Evolutionary conservation across 2,113 vertebrate genomes (phyloP), one percentile per base, ranked within the genome.

Genomic region (Pelvicachromis taeniatus): DNA sequence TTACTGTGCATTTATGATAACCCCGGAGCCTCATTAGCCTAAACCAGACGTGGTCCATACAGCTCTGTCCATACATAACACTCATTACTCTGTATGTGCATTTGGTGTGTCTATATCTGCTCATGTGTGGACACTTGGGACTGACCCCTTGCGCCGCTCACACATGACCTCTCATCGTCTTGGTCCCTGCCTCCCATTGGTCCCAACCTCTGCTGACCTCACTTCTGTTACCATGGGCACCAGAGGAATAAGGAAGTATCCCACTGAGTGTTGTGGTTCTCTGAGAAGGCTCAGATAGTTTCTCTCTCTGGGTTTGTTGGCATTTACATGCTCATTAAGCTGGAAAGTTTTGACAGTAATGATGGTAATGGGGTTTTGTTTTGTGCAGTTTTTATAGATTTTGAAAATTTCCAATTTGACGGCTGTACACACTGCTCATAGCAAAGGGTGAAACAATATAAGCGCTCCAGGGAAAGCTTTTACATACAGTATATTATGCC

Each of bases 11-110:
- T 95, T 54, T 89, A 50, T 92, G 48, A 95, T 91, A 88, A 92
- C 94, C 89, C 94, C 3, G 0, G 91, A 87, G 94, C 68, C 94
- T 92, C 93, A 88, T 95, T 94, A 94, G 75, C 77, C 50, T 70
- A 81, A 90, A 89, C 59, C 73, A 3, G 45, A 10, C 23, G 81
- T 2, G 52, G 65, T 86, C 83, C 84, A 70, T 91, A 91, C 87
- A 91, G 84, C 90, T 83, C 82, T 85, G 89, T 92, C 90, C 86
- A 91, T 86, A 92, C 91, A 82, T 83, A 75, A 87, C 42, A 59
- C 85, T 88, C 87, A 89, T 87, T 86, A 81, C 78, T 77, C 53
- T 31, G 38, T 81, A 50, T 84, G 85, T 80, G 84, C 13, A 10
- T 82, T 78, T 61, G 79, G 50, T 31, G 38, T 58, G 55, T 61